phyloP scores from a whole-genome alignment of 2,113 vertebrate species.

The Vulpes vulpes region DNA sequence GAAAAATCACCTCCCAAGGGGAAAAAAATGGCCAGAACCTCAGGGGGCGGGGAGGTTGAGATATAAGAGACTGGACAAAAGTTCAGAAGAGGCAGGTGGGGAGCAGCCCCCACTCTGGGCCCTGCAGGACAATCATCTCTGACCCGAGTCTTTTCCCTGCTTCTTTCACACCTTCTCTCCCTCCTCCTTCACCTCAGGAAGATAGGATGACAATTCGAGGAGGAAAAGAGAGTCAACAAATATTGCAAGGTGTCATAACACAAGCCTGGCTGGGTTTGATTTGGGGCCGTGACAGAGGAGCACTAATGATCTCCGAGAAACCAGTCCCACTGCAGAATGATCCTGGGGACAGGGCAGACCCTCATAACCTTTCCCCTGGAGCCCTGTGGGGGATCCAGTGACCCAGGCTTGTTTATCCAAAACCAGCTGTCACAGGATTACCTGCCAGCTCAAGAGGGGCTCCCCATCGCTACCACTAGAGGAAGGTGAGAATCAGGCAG shows the following conservation, averaged over 20 bases:
- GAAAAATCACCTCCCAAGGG: constrained; percentile 47
- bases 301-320: constrained; percentile 73
- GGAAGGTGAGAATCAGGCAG: constrained; percentile 5
- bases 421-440: constrained; percentile 78
- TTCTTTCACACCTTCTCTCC: background rate
- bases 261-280: background rate
- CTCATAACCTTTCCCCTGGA: background rate
- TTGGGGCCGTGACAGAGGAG: constrained; percentile 9
- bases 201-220: background rate
- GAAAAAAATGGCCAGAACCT: background rate
- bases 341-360: constrained; percentile 21
- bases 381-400: constrained; percentile 62
- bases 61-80: background rate
- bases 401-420: constrained; percentile 78
- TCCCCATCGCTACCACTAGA: constrained; percentile 67
- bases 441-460: constrained; percentile 65
- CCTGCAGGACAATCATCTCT: background rate
- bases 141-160: background rate
- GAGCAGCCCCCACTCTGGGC: background rate
- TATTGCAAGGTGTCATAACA: background rate
- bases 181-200: background rate
- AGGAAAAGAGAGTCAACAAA: constrained; percentile 40
- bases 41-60: accelerated
- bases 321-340: constrained; percentile 56
- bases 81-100: accelerated